Conservation (phyloP, 1,140 invertebrate species). For the Aphaenogaster rudis region DNA sequence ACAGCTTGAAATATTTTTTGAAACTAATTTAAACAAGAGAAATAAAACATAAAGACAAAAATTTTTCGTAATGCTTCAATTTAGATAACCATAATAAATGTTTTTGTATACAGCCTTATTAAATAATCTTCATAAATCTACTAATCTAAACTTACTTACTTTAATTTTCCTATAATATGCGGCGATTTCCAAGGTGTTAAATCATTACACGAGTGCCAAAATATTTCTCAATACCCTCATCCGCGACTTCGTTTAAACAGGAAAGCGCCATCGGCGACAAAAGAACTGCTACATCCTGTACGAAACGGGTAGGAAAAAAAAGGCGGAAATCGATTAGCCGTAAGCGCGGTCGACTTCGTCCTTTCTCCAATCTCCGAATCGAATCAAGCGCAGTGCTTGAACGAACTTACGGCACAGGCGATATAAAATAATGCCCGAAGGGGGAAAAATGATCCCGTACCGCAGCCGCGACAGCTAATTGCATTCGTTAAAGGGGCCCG, state of each 20-base stretch:
- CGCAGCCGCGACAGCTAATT: slow-evolving; percentile 55
- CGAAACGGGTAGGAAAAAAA: slow-evolving; percentile 11
- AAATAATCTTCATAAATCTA: not conserved
- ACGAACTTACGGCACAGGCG: slow-evolving; percentile 47
- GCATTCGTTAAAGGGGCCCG: slow-evolving; percentile 57
- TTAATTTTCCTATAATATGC: not conserved
- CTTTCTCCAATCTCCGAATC: slow-evolving; percentile 59
- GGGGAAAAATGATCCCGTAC: slow-evolving; percentile 54
- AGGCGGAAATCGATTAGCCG: slow-evolving; percentile 51
- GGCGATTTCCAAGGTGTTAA: not conserved
- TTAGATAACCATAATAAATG: not conserved
- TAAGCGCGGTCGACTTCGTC: slow-evolving; percentile 25
- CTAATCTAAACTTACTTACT: not conserved
- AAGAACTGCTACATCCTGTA: not conserved
- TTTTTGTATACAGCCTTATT: not conserved
- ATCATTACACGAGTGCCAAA: not conserved
- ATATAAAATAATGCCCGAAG: slow-evolving; percentile 61
- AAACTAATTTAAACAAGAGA: not conserved
- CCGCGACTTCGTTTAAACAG: not conserved
- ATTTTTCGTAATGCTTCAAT: not conserved
- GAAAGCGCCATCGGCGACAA: not conserved
- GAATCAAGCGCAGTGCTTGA: slow-evolving; percentile 56
- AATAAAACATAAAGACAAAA: not conserved
- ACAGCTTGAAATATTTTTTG: not conserved
- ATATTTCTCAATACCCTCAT: not conserved